Percentiles rank a stretch among this genome's conserved stretches.
phyloP scores from a whole-genome alignment of 2,797 vertebrate species.

The Oreochromis mossambicus region DNA sequence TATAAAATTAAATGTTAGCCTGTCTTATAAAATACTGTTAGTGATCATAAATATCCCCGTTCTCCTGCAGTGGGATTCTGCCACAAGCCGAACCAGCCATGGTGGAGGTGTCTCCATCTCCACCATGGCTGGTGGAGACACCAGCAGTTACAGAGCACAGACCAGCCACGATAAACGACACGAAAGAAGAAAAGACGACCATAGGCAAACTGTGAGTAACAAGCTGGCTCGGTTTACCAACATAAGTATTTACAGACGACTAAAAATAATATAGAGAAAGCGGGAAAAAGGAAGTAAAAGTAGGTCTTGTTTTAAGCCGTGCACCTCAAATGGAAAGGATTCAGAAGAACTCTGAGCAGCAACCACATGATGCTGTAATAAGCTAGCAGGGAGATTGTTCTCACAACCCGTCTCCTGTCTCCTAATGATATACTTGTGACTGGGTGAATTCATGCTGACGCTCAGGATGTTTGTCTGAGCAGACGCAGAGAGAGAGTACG shows the following conservation, averaged over 20 bases:
- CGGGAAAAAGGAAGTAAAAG: background rate
- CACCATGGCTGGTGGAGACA: conserved; percentile 33
- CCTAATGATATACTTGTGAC: conserved; percentile 72
- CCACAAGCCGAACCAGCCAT: conserved; percentile 70
- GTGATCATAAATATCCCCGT: background rate
- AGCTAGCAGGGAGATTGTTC: conserved; percentile 17
- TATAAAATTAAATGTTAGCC: background rate
- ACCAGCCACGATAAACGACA: conserved; percentile 22
- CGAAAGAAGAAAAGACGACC: conserved; percentile 77
- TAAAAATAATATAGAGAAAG: background rate
- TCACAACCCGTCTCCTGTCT: conserved; percentile 45
- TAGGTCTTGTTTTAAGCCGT: background rate
- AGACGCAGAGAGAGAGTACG: background rate
- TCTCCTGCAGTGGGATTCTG: conserved; percentile 80
- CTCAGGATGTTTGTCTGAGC: conserved; percentile 41
- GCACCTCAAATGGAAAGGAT: background rate
- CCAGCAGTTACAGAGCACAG: conserved; percentile 16
- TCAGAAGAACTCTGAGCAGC: background rate
- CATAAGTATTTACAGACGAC: background rate
- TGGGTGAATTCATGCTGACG: conserved; percentile 48
- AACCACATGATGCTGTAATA: conserved; percentile 39
- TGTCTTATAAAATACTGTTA: background rate
- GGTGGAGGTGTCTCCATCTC: conserved; percentile 69
- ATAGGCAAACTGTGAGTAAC: conserved; percentile 86
- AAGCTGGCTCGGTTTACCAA: background rate